phyloP scores from a whole-genome alignment of 2,888 invertebrate species.

The Acleris cristana region DNA sequence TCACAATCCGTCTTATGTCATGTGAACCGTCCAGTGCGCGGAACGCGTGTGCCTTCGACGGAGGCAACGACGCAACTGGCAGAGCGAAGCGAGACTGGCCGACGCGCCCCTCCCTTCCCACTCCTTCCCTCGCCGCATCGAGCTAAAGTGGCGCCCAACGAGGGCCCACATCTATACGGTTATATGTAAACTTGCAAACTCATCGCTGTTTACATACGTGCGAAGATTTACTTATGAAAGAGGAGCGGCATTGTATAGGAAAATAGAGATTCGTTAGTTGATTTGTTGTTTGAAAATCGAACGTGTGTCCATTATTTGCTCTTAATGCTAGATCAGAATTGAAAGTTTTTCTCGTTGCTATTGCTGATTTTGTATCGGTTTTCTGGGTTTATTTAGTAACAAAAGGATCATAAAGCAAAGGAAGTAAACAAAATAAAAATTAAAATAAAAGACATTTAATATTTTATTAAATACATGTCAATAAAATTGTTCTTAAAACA shows the following conservation, averaged over 20 bases:
- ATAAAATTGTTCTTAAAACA: constrained; percentile 28
- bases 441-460: constrained; percentile 14
- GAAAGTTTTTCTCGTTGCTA: constrained; percentile 2
- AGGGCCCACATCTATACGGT: constrained; percentile 52
- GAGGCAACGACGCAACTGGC: constrained; percentile 77
- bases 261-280: neutral
- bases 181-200: constrained; percentile 35
- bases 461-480: constrained; percentile 26
- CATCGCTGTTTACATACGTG: constrained; percentile 22
- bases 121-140: constrained; percentile 48
- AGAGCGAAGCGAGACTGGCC: neutral
- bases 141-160: constrained; percentile 68
- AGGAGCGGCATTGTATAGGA: neutral
- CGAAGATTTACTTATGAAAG: neutral
- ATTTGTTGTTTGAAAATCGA: neutral
- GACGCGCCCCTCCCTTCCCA: constrained; percentile 24
- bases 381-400: neutral
- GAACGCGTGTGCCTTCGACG: constrained; percentile 61
- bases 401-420: neutral
- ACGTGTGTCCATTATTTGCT: constrained; percentile 11
- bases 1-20: constrained; percentile 68
- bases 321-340: constrained; percentile 10
- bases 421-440: neutral
- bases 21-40: constrained; percentile 59
- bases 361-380: neutral